phyloP scores from a whole-genome alignment of 2,113 vertebrate genomes.

The Clinocottus analis region DNA sequence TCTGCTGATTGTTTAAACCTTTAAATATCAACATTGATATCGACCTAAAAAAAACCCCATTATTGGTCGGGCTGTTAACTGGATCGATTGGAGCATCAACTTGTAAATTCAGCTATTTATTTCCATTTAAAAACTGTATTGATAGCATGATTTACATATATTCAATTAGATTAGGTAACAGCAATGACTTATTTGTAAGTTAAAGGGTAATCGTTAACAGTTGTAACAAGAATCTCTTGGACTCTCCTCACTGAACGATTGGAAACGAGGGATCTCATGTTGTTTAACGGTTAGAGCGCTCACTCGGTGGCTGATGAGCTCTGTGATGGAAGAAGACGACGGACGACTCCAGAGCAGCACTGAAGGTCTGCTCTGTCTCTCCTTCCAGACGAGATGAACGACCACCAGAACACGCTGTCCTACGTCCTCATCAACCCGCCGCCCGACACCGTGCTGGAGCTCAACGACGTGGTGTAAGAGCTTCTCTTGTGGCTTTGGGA shows the following conservation, averaged over 20 bases:
- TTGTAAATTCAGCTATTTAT: not conserved
- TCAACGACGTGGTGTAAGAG: slow-evolving; percentile 95
- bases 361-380: slow-evolving; percentile 57
- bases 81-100: not conserved
- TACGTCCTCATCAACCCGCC: slow-evolving; percentile 98
- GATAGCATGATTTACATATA: not conserved
- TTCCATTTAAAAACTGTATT: not conserved
- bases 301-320: slow-evolving; percentile 47
- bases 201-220: slow-evolving; percentile 14
- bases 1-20: not conserved
- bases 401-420: slow-evolving; percentile 96
- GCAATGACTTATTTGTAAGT: no score
- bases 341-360: slow-evolving; percentile 26
- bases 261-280: slow-evolving; percentile 3
- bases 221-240: slow-evolving; percentile 1
- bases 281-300: slow-evolving; percentile 28
- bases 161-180: not conserved
- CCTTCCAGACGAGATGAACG: slow-evolving; percentile 94
- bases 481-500: no score
- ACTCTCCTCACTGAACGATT: no score
- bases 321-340: slow-evolving; percentile 34
- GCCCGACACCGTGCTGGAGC: slow-evolving; percentile 93
- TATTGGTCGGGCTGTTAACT: not conserved
- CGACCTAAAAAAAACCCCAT: not conserved
- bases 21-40: not conserved